These are phyloP conservation scores for Macrosiphum euphorbiae DNA, from an alignment of 2,888 invertebrate genomes.

Conservation along the genomic window DNA sequence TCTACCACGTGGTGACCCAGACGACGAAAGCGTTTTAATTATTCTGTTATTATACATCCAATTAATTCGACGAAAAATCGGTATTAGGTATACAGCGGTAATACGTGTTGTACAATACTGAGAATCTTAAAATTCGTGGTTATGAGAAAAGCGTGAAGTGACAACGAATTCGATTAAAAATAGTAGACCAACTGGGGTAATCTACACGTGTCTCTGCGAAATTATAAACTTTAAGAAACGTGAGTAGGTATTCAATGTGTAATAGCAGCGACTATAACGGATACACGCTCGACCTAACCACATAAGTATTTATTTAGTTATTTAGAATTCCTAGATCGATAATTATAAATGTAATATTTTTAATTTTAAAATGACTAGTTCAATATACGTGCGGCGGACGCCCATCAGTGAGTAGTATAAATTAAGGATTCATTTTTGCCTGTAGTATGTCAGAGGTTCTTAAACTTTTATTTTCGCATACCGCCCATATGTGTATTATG, in stretches of 20 bases:
- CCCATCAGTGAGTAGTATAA: background rate
- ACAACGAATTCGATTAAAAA: background rate
- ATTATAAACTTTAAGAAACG: background rate
- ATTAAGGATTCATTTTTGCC: background rate
- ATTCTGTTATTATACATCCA: background rate
- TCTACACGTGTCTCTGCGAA: background rate
- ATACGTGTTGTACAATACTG: background rate
- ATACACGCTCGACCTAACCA: background rate
- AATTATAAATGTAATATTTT: background rate
- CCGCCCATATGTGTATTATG: no score
- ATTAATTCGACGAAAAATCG: background rate
- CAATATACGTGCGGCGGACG: no score
- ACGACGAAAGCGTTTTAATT: background rate
- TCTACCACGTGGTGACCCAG: background rate
- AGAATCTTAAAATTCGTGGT: background rate
- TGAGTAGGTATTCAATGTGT: background rate
- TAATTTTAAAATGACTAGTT: background rate
- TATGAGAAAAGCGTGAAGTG: background rate
- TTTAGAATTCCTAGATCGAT: background rate
- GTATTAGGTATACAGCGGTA: background rate
- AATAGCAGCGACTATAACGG: background rate
- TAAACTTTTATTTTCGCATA: no score
- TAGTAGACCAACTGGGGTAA: background rate
- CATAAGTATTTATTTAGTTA: background rate
- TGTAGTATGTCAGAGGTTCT: no score